phyloP scores from a whole-genome alignment of 2,113 vertebrate genomes.

The Callaeas wilsoni region DNA sequence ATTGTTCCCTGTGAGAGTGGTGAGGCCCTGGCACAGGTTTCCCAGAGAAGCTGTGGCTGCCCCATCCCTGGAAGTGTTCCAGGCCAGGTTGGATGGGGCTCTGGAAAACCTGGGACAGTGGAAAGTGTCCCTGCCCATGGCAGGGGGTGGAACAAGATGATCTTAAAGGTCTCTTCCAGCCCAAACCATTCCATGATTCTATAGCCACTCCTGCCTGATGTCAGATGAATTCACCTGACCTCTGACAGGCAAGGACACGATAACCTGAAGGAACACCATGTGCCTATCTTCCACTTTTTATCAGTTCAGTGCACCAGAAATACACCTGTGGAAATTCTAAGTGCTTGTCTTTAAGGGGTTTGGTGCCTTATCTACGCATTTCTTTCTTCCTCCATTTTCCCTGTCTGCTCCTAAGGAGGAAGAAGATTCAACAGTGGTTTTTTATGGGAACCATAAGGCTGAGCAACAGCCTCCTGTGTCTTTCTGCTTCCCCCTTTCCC shows the following conservation, averaged over 20 bases:
- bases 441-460: neutral
- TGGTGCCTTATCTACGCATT: neutral
- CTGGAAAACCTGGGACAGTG: rapidly evolving
- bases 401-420: neutral
- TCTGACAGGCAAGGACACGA: neutral
- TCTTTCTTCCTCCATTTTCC: neutral
- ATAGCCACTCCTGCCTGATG: neutral
- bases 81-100: neutral
- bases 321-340: neutral
- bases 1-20: neutral
- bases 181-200: neutral
- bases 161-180: neutral
- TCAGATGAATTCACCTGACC: neutral
- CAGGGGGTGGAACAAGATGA: rapidly evolving
- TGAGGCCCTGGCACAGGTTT: neutral
- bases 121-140: neutral
- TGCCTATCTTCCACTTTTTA: neutral
- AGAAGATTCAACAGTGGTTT: neutral
- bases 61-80: rapidly evolving
- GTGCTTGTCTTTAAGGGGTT: neutral
- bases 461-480: neutral
- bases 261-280: neutral
- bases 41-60: neutral
- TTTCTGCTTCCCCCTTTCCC: neutral
- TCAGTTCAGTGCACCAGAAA: neutral